phyloP scores from a whole-genome alignment of 35 echinoderm and acorn worm genomes.

The Acanthaster planci region DNA sequence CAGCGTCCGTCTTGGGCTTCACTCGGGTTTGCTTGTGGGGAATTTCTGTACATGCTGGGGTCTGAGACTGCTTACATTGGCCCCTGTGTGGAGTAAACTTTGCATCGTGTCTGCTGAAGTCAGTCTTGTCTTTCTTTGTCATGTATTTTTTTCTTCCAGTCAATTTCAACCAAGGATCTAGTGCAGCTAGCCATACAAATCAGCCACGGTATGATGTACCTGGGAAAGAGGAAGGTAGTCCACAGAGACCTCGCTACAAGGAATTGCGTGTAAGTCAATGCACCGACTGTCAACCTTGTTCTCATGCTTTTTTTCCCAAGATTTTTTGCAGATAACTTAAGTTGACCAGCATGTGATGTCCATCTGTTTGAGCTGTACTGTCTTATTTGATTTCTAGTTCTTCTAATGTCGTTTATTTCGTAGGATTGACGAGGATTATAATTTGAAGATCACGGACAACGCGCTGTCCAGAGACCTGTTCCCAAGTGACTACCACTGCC shows the following conservation, averaged over 20 bases:
- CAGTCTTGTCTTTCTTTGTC: no score
- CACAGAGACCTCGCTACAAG: conserved; percentile 95
- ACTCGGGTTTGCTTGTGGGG: no score
- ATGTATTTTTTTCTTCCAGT: conserved; percentile 57
- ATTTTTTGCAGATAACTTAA: no score
- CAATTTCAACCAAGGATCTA: conserved; percentile 88
- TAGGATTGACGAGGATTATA: conserved; percentile 98
- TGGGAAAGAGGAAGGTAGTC: conserved; percentile 86
- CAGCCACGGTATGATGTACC: conserved; percentile 96
- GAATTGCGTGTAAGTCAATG: conserved; percentile 97
- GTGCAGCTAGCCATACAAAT: conserved; percentile 94
- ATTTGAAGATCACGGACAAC: conserved; percentile 97
- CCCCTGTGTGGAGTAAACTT: no score
- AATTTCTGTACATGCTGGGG: not conserved
- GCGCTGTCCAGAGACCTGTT: conserved; percentile 91
- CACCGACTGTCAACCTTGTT: not conserved
- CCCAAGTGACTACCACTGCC: conserved; percentile 92
- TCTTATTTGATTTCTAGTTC: no score
- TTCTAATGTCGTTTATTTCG: conserved; percentile 14
- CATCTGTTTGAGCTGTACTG: no score
- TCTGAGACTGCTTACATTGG: not conserved
- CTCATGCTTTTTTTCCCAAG: no score
- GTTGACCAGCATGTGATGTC: no score
- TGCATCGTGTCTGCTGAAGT: no score
- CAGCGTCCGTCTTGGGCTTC: no score